Evolutionary conservation across 2,797 vertebrate genomes (phyloP), one percentile per base, ranked within the genome.

Genomic region (Arctocebus calabarensis): DNA sequence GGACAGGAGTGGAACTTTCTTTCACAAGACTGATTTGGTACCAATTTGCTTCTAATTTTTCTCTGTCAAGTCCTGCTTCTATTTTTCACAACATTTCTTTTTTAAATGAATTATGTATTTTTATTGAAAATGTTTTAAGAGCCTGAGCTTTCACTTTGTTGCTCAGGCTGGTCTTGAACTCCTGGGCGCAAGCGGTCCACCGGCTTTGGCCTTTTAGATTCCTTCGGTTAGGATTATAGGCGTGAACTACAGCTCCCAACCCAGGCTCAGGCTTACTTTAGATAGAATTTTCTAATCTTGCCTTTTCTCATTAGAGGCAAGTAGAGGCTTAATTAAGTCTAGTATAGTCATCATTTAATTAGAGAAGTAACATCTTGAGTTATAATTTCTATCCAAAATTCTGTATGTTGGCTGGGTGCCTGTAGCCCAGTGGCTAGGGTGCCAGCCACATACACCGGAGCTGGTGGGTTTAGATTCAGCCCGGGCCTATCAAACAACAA

Each of bases 31-130:
- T 43, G 64, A 70, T 2, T 37, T 34, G 13, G 19, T n/a, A 81
- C 57, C 88, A 48, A 27, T 73, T 77, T 88, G 27, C 61, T 88
- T 66, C 75, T 23, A 34, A 55, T 61, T 92, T 77, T 88, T 92
- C 45, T 70, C 59, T 55, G 37, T 7, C 34, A 25, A n/a, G 25
- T 74, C 32, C 37, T 70, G 29, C 6, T 62, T 55, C 70, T 66
- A 7, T 78, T 16, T 52, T 90, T 95, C 55, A 78, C 22, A 64
- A 62, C 20, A 16, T 25, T 66, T 66, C 32, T 66, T 66, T 66
- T 66, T n/a, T 4, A 2, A n/a, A 66, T n/a, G n/a, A 64, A 14
- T 32, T 64, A 66, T 19, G n/a, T 66, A 66, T n/a, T 19, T n/a
- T n/a, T 66, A 19, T n/a, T 66, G 32, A 66, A 66, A 66, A n/a